phyloP scores from a whole-genome alignment of 1,140 invertebrate genomes.

The Drosophila gunungcola region DNA sequence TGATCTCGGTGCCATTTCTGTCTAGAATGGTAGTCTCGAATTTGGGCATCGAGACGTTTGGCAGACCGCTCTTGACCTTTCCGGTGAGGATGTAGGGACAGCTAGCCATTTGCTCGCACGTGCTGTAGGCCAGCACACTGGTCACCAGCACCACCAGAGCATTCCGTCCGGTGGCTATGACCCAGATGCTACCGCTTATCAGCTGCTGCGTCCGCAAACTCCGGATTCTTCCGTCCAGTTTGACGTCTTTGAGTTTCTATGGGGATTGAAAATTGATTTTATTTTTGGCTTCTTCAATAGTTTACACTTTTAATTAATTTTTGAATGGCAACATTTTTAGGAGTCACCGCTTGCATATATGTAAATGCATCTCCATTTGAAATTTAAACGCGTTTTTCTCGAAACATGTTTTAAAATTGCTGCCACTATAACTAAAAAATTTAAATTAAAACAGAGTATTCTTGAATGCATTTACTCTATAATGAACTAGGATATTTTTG shows the following conservation, averaged over 20 bases:
- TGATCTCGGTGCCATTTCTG: conserved; percentile 82
- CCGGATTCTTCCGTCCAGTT: conserved; percentile 67
- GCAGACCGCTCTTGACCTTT: conserved; percentile 87
- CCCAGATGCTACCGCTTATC: conserved; percentile 88
- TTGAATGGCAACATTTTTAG: no score
- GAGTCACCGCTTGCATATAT: no score
- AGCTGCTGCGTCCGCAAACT: conserved; percentile 62
- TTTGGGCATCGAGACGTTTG: conserved; percentile 87
- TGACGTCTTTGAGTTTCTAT: conserved; percentile 89
- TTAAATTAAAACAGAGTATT: no score
- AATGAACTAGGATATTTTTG: no score
- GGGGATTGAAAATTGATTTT: conserved; percentile 37
- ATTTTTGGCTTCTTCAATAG: no score
- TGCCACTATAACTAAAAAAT: no score
- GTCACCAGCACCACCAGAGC: conserved; percentile 90
- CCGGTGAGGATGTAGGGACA: conserved; percentile 89
- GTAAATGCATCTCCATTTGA: no score
- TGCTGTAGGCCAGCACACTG: conserved; percentile 86
- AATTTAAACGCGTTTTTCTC: no score
- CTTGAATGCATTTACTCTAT: no score
- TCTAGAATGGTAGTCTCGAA: conserved; percentile 87
- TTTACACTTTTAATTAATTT: no score
- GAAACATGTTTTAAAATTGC: no score
- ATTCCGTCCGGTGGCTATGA: conserved; percentile 91
- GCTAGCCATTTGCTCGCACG: conserved; percentile 81